Conservation (phyloP, 2,888 invertebrate genomes). For the Dione juno region DNA sequence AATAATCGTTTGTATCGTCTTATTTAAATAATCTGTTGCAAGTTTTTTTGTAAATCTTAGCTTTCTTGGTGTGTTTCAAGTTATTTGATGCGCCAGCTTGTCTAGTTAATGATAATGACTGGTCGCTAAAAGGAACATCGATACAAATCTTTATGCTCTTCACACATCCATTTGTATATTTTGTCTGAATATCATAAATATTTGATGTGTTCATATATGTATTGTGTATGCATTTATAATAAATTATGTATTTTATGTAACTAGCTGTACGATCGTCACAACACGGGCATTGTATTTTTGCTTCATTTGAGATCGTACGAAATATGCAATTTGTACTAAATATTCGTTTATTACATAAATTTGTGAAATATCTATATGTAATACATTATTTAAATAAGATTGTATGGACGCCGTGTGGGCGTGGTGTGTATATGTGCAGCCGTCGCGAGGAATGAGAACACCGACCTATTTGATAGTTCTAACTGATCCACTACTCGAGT, state of each 20-base stretch:
- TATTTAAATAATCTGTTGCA: slow-evolving; percentile 8
- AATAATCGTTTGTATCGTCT: not conserved
- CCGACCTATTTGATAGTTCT: slow-evolving; percentile 67
- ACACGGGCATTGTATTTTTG: not conserved
- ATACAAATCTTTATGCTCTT: not conserved
- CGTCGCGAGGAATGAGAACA: slow-evolving; percentile 49
- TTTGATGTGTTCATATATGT: not conserved
- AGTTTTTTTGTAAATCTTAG: not conserved
- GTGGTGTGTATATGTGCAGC: slow-evolving; percentile 5
- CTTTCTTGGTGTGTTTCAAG: not conserved
- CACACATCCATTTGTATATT: not conserved
- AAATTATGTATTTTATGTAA: not conserved
- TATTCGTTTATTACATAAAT: not conserved
- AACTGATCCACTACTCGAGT: slow-evolving; percentile 65
- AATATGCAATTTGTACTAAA: not conserved
- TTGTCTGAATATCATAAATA: not conserved
- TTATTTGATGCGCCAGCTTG: not conserved
- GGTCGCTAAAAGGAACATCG: not conserved
- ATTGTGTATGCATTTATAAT: slow-evolving; percentile 1
- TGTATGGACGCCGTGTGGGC: not conserved
- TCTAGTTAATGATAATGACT: not conserved
- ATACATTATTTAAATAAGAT: slow-evolving; percentile 3
- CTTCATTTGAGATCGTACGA: not conserved
- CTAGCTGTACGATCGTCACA: not conserved
- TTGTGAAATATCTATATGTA: not conserved